A percentile compares a stretch with the other conserved stretches of the same genome.
Conservation (phyloP, 2,113 vertebrate genomes). For the Tachuris rubrigastra region DNA sequence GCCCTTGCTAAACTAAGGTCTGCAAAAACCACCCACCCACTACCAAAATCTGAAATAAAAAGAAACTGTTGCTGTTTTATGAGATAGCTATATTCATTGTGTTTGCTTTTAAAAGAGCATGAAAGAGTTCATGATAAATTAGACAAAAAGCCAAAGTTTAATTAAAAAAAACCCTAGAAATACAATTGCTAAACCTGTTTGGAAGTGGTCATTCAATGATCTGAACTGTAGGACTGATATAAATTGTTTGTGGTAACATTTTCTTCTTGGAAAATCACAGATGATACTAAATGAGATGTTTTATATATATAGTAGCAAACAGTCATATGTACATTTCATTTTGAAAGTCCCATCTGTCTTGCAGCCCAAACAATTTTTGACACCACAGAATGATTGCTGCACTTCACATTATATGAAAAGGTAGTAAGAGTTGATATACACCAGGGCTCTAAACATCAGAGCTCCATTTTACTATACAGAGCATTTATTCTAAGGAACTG, state of each 20-base stretch:
- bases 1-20: not conserved
- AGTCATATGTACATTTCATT: constrained; percentile 83
- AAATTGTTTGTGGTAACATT: constrained; percentile 77
- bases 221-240: constrained; percentile 72
- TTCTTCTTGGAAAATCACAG: constrained; percentile 83
- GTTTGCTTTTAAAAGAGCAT: not conserved
- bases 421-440: constrained; percentile 57
- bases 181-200: constrained; percentile 45
- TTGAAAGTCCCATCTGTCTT: constrained; percentile 85
- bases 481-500: not conserved
- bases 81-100: not conserved
- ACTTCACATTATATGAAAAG: constrained; percentile 53
- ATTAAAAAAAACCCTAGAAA: constrained; percentile 55
- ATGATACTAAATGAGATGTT: constrained; percentile 83
- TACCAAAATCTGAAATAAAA: not conserved
- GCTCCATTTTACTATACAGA: constrained; percentile 42
- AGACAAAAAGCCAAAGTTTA: not conserved
- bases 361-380: constrained; percentile 74
- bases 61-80: not conserved
- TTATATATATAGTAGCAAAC: constrained; percentile 84
- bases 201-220: constrained; percentile 74
- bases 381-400: constrained; percentile 71
- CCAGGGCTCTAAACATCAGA: constrained; percentile 30
- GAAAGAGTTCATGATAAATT: not conserved
- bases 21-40: not conserved